These are phyloP conservation scores for Anarhynchus alexandrinus DNA, from an alignment of 2,113 vertebrate species.

Conservation along the genomic window DNA sequence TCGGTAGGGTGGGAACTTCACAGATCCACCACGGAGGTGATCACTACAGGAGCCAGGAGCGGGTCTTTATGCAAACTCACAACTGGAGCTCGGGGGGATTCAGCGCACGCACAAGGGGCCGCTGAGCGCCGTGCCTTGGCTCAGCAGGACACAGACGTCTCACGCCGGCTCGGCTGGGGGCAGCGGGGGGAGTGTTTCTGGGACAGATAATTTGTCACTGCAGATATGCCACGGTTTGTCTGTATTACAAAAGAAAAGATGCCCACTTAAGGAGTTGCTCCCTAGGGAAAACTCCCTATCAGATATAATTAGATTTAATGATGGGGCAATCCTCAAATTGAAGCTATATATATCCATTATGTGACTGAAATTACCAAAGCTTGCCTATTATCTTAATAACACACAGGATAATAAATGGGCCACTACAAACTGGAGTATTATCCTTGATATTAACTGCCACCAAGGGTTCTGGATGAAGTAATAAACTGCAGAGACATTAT, in stretches of 20 bases:
- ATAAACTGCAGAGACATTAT: conserved; percentile 36
- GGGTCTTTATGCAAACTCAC: not conserved
- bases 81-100: not conserved
- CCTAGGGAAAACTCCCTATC: conserved; percentile 58
- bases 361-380: conserved; percentile 70
- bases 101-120: no score
- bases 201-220: not conserved
- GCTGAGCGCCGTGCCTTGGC: not conserved
- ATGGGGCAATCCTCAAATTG: conserved; percentile 69
- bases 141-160: not conserved
- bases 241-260: not conserved
- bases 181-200: no score
- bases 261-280: conserved; percentile 57
- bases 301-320: conserved; percentile 74
- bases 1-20: not conserved
- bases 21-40: not conserved
- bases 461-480: conserved; percentile 43
- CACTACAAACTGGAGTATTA: conserved; percentile 40
- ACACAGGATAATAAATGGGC: conserved; percentile 70
- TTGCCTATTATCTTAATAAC: conserved; percentile 69
- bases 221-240: not conserved
- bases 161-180: rapidly evolving
- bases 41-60: rapidly evolving
- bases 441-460: conserved; percentile 62
- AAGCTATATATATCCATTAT: conserved; percentile 75